Evolutionary conservation across 2,797 vertebrate genomes (phyloP).

Genomic region (Strix occidentalis): DNA sequence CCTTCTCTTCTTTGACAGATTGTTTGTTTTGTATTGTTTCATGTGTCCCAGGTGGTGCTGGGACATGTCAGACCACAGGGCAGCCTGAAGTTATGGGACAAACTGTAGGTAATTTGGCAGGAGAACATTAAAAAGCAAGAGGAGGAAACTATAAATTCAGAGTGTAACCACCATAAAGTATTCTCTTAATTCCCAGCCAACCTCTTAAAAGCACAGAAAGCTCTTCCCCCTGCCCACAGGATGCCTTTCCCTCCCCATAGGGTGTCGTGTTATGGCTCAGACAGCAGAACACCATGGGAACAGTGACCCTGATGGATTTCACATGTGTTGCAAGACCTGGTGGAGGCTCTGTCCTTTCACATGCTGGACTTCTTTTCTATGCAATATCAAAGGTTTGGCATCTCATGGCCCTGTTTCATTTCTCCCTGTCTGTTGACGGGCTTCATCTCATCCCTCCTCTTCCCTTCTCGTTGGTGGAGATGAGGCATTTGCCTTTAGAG

Average conservation of each 20-base stretch:
- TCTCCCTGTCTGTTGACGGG: not conserved
- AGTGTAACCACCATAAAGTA: slow-evolving; percentile 61
- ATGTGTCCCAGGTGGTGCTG: slow-evolving; percentile 19
- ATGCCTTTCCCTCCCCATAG: slow-evolving; percentile 29
- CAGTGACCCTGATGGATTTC: slow-evolving; percentile 27
- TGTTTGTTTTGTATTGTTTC: slow-evolving; percentile 8
- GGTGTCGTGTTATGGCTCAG: slow-evolving; percentile 8
- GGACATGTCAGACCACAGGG: slow-evolving; percentile 40
- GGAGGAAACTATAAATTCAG: slow-evolving; percentile 68
- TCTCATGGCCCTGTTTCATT: not conserved
- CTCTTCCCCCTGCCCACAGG: slow-evolving; percentile 29
- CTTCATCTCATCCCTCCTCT: not conserved
- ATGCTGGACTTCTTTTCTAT: not conserved
- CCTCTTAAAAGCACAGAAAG: slow-evolving; percentile 50
- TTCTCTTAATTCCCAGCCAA: slow-evolving; percentile 54
- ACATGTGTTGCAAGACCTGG: slow-evolving; percentile 22
- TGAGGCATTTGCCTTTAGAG: not conserved
- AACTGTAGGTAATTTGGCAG: slow-evolving; percentile 38
- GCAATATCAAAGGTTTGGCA: not conserved
- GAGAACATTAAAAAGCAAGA: slow-evolving; percentile 62
- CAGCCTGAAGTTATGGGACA: slow-evolving; percentile 20
- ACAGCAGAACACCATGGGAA: not conserved
- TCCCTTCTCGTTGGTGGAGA: not conserved
- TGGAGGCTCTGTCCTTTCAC: slow-evolving; percentile 24
- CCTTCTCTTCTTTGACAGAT: not conserved